Conservation (phyloP, 2,888 invertebrate species). For the Acleris emargana region DNA sequence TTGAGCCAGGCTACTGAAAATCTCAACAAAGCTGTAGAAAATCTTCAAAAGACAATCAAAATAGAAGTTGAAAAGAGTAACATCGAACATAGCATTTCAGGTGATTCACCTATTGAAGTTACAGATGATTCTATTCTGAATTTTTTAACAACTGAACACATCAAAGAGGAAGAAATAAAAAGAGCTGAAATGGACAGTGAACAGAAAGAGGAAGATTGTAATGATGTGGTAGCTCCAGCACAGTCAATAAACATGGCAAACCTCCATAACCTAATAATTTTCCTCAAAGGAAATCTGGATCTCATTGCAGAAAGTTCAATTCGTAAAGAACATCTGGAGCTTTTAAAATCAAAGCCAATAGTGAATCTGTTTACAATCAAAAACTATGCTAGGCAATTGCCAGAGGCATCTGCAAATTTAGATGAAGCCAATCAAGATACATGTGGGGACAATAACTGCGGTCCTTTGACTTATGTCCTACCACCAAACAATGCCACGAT, state of each 20-base stretch:
- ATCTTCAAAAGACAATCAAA: no score
- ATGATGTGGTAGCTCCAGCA: constrained; percentile 33
- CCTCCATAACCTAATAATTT: constrained; percentile 56
- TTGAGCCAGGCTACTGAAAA: constrained; percentile 41
- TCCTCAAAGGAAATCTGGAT: constrained; percentile 56
- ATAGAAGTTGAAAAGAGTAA: no score
- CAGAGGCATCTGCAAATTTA: constrained; percentile 40
- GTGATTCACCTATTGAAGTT: constrained; percentile 52
- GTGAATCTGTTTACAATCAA: constrained; percentile 51
- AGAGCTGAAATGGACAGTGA: constrained; percentile 18
- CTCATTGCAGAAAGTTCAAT: constrained; percentile 49
- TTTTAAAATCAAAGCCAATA: constrained; percentile 44
- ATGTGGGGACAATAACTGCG: constrained; percentile 55
- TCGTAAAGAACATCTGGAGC: constrained; percentile 47
- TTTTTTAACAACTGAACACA: constrained; percentile 52
- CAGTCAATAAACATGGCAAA: constrained; percentile 51
- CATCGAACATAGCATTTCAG: no score
- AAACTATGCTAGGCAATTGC: constrained; percentile 61
- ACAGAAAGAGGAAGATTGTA: neutral
- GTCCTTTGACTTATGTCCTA: constrained; percentile 51
- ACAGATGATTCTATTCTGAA: constrained; percentile 64
- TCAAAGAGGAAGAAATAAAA: constrained; percentile 42
- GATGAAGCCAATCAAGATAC: constrained; percentile 52
- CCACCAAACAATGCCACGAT: constrained; percentile 68
- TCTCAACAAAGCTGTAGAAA: no score